Conservation (phyloP, 1,140 invertebrate genomes). For the Bombus waltoni region DNA sequence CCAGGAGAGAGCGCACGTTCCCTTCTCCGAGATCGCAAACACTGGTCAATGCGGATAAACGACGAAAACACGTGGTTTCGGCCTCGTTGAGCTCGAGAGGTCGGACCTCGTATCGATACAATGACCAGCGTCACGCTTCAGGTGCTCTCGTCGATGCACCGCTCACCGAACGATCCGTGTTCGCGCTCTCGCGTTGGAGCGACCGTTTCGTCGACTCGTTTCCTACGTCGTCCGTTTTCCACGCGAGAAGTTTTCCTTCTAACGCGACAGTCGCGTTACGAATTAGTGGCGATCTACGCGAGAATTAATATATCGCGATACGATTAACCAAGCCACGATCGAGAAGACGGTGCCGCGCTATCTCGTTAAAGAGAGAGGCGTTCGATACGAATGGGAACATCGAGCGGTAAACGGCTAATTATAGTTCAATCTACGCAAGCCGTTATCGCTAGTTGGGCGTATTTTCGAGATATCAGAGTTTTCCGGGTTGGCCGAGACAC, state of each 20-base stretch:
- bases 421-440: not conserved
- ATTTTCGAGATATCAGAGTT: conserved; percentile 17
- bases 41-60: not conserved
- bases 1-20: not conserved
- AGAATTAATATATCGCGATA: not conserved
- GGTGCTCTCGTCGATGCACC: not conserved
- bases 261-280: not conserved
- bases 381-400: not conserved
- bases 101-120: conserved; percentile 27
- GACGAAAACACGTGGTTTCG: conserved; percentile 47
- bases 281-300: not conserved
- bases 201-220: not conserved
- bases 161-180: not conserved
- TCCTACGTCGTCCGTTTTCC: no score
- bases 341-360: not conserved
- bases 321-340: not conserved
- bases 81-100: conserved; percentile 27
- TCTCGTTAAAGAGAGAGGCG: not conserved
- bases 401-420: not conserved
- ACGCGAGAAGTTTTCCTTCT: not conserved
- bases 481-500: not conserved
- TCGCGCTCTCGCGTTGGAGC: not conserved
- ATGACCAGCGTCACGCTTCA: conserved; percentile 34
- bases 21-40: conserved; percentile 11
- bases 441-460: not conserved